Conservation (phyloP, 2,888 invertebrate genomes). For the Platypus cylindrus region DNA sequence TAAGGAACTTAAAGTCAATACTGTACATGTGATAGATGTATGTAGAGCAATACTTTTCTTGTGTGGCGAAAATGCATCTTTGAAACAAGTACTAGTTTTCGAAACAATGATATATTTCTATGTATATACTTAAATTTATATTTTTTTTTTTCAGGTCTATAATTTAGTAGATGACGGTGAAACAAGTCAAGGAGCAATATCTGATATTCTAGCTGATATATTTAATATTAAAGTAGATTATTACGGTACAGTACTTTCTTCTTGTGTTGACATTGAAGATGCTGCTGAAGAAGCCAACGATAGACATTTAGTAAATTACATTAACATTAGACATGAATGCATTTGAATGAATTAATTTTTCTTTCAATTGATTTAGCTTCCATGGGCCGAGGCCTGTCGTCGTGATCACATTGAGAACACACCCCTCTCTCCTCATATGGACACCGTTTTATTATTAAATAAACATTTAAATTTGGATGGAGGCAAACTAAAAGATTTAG, state of each 20-base stretch:
- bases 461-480: slow-evolving; percentile 68
- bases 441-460: slow-evolving; percentile 68
- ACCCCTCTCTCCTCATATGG: slow-evolving; percentile 79
- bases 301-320: slow-evolving; percentile 78
- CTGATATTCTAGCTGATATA: slow-evolving; percentile 65
- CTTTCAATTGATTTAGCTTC: slow-evolving; percentile 32
- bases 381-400: slow-evolving; percentile 82
- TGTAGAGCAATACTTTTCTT: slow-evolving; percentile 71
- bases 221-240: slow-evolving; percentile 81
- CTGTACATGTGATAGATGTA: slow-evolving; percentile 77
- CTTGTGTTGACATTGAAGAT: slow-evolving; percentile 65
- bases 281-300: slow-evolving; percentile 87
- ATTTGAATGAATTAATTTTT: too few relatives aligned
- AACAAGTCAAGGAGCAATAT: slow-evolving; percentile 76
- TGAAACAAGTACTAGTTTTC: slow-evolving; percentile 24
- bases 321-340: too few relatives aligned
- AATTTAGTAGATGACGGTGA: slow-evolving; percentile 74
- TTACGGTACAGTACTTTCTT: slow-evolving; percentile 70
- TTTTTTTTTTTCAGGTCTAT: slow-evolving; percentile 44
- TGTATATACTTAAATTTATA: not conserved
- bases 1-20: slow-evolving; percentile 70
- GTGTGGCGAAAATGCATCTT: slow-evolving; percentile 27
- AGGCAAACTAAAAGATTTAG: slow-evolving; percentile 45
- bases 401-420: slow-evolving; percentile 65
- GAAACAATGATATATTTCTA: not conserved